Base-by-base conservation (phyloP, 2,113 vertebrate species). In the Noturus placidus region DNA sequence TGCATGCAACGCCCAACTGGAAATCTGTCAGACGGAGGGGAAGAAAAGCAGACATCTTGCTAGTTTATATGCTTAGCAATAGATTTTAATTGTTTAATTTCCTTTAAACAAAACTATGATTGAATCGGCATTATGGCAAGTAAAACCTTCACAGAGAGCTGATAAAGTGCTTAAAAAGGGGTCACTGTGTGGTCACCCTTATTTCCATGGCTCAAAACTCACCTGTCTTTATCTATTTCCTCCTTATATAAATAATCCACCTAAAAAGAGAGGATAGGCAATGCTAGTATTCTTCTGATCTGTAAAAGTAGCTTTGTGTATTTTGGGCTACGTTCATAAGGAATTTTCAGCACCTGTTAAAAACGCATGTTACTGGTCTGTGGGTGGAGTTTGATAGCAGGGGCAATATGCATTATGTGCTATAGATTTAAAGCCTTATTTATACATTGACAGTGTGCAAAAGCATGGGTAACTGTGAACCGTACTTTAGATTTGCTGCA, bases 221-320 rank as follows among this genome's bases (percentile, higher is more conserved):
- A 95, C 95, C 95, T 94, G 86, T 95, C 94, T 91, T 95, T 94
- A 95, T 94, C 93, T 94, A 95, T 94, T 87, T 95, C 94, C 91
- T 96, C 95, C 93, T 95, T 95, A 94, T 93, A 93, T 93, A 91
- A 93, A 94, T 92, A 92, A 93, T 94, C 94, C 95, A 96, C 95
- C 95, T 96, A 94, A 95, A 96, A 95, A 93, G 91, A 93, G 92
- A 94, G 92, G 94, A 95, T 91, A 95, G 54, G 93, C 91, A 92
- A 93, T 93, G 89, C 93, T 88, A 92, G 90, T 90, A 92, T 92
- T 90, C 89, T 87, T 89, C 85, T 82, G 88, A 76, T 84, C 69
- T 92, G 59, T 88, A 92, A 25, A 91, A 81, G 79, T 91, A 84
- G 86, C 77, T 89, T 91, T 76, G 15, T 91, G 89, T 74, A 17